Conservation (phyloP, 92 coral and sea anemone species). For the Bergia sp. region DNA sequence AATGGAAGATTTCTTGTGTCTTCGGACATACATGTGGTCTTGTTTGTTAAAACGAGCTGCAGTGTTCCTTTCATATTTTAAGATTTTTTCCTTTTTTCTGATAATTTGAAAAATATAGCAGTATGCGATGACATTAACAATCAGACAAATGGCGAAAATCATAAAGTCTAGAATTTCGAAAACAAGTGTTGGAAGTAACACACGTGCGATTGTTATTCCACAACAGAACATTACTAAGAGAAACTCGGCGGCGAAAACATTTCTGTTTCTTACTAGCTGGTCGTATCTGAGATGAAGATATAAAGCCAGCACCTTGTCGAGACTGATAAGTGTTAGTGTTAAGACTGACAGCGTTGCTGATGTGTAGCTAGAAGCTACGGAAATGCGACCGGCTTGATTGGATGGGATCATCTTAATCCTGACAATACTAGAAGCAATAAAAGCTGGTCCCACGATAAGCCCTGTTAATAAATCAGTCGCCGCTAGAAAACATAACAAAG, state of each 20-base stretch:
- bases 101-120: constrained; percentile 36
- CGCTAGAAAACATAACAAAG: constrained; percentile 37
- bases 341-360: constrained; percentile 22
- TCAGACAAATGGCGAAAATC: constrained; percentile 20
- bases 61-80: constrained; percentile 28
- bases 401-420: constrained; percentile 16
- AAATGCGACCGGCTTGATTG: constrained; percentile 24
- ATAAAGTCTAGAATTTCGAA: constrained; percentile 26
- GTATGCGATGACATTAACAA: constrained; percentile 7
- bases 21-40: constrained; percentile 20
- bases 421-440: constrained; percentile 25
- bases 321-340: constrained; percentile 33
- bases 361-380: constrained; percentile 33
- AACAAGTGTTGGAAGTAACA: not conserved
- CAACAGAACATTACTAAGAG: constrained; percentile 19
- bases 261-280: constrained; percentile 6
- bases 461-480: constrained; percentile 36
- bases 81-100: not conserved
- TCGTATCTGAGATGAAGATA: constrained; percentile 29
- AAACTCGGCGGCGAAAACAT: not conserved
- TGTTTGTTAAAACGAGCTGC: constrained; percentile 32
- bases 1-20: constrained; percentile 36
- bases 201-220: constrained; percentile 8
- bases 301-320: constrained; percentile 13
- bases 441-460: constrained; percentile 33